phyloP scores from a whole-genome alignment of 2,113 vertebrate species.

The Petroica traversi region DNA sequence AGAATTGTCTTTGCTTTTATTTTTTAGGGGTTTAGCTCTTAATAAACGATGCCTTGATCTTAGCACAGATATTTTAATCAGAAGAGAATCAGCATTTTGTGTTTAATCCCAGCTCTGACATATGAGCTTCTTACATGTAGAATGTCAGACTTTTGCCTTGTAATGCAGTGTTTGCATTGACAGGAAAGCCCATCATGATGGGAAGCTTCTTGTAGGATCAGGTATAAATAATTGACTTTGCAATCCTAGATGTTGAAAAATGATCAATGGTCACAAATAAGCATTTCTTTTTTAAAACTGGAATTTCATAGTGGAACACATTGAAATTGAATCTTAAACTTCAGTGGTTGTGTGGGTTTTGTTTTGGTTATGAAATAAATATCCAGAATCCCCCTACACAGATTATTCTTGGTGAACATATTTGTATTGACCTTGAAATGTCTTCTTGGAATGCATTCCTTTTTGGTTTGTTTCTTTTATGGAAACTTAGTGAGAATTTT shows the following conservation, averaged over 20 bases:
- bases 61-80: neutral
- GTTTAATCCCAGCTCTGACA: neutral
- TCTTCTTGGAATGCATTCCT: neutral
- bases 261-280: neutral
- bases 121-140: neutral
- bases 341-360: neutral
- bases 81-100: neutral
- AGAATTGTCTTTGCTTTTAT: neutral
- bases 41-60: neutral
- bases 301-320: neutral
- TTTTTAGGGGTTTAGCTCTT: neutral
- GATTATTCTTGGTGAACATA: neutral
- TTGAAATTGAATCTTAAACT: neutral
- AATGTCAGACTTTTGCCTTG: neutral
- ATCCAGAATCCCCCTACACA: neutral
- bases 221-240: neutral
- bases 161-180: neutral
- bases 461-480: neutral
- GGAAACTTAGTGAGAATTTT: neutral
- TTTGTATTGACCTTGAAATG: neutral
- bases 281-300: neutral
- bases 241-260: neutral
- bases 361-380: neutral
- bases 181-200: neutral
- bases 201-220: neutral